A percentile compares a stretch with the other conserved stretches of the same genome.
phyloP scores from a whole-genome alignment of 2,888 invertebrate genomes.

The Selenia dentaria region DNA sequence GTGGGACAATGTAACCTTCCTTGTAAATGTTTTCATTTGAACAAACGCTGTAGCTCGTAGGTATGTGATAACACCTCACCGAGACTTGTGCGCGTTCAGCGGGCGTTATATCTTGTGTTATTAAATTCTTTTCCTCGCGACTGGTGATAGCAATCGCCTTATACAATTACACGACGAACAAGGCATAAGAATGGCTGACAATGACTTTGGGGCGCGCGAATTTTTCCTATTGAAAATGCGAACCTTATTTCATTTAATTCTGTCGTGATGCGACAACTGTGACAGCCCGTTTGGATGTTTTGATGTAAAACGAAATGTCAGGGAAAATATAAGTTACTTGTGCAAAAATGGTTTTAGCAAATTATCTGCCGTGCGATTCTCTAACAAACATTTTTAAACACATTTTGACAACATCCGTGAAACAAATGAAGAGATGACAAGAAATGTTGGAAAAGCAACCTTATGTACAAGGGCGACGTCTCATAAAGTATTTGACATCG shows the following conservation, averaged over 20 bases:
- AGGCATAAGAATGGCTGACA: constrained; percentile 73
- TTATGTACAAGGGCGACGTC: too few species aligned
- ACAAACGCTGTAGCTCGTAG: constrained; percentile 15
- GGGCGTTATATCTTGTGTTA: constrained; percentile 66
- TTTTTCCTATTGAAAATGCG: constrained; percentile 66
- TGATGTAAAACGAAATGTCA: constrained; percentile 36
- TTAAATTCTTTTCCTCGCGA: constrained; percentile 76
- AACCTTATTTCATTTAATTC: constrained; percentile 67
- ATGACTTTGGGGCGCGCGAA: constrained; percentile 63
- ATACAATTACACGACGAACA: constrained; percentile 78
- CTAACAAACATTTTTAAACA: too few species aligned
- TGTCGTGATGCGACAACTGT: constrained; percentile 45
- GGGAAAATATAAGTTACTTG: too few species aligned
- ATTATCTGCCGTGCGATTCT: too few species aligned
- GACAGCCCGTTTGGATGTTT: constrained; percentile 44
- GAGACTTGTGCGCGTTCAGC: constrained; percentile 41
- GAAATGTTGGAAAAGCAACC: too few species aligned
- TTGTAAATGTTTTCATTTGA: constrained; percentile 24
- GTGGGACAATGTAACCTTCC: constrained; percentile 22
- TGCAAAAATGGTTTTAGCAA: too few species aligned
- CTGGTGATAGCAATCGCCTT: constrained; percentile 75
- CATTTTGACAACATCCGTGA: too few species aligned
- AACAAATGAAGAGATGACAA: too few species aligned
- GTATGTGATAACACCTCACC: constrained; percentile 13
- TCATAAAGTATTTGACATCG: too few species aligned